A percentile compares a stretch with the other conserved stretches of the same genome.
Evolutionary conservation across 2,888 invertebrate genomes (phyloP).

Genomic region (Holacanthella duospinosa): DNA sequence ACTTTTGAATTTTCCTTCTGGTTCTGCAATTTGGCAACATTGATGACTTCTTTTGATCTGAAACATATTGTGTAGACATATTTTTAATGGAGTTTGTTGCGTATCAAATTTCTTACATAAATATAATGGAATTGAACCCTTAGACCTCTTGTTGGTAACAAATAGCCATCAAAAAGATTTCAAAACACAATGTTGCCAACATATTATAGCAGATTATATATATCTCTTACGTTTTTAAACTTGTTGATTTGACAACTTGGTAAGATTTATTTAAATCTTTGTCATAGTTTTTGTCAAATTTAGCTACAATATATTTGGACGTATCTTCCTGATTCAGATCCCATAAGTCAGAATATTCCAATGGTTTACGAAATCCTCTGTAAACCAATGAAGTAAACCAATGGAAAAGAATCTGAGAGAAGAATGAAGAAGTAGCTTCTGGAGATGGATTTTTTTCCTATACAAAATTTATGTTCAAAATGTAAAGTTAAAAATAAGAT

Average conservation of each 20-base stretch:
- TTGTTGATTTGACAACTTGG: too few species aligned
- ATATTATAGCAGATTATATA: neutral
- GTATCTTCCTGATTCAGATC: slow-evolving; percentile 44
- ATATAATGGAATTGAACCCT: neutral
- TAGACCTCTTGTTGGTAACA: too few species aligned
- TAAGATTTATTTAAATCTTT: slow-evolving; percentile 40
- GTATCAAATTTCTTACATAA: neutral
- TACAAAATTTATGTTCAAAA: neutral
- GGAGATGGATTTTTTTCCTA: slow-evolving; percentile 42
- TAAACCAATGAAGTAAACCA: slow-evolving; percentile 48
- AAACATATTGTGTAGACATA: too few species aligned
- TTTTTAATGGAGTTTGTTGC: too few species aligned
- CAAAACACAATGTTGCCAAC: neutral
- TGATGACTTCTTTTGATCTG: too few species aligned
- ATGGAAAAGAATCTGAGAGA: slow-evolving; percentile 47
- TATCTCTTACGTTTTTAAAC: too few species aligned
- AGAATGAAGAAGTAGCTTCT: slow-evolving; percentile 44
- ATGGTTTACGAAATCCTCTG: slow-evolving; percentile 45
- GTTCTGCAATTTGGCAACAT: too few species aligned
- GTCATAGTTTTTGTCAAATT: slow-evolving; percentile 43
- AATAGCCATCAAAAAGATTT: too few species aligned
- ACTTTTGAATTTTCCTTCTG: neutral
- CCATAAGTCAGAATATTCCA: slow-evolving; percentile 48
- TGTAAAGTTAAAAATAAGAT: neutral
- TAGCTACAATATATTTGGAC: slow-evolving; percentile 39